A percentile compares a stretch with the other conserved stretches of the same genome.
These are phyloP conservation scores for Pedetes capensis DNA, from an alignment of 2,113 vertebrate genomes.

Conservation along the genomic window DNA sequence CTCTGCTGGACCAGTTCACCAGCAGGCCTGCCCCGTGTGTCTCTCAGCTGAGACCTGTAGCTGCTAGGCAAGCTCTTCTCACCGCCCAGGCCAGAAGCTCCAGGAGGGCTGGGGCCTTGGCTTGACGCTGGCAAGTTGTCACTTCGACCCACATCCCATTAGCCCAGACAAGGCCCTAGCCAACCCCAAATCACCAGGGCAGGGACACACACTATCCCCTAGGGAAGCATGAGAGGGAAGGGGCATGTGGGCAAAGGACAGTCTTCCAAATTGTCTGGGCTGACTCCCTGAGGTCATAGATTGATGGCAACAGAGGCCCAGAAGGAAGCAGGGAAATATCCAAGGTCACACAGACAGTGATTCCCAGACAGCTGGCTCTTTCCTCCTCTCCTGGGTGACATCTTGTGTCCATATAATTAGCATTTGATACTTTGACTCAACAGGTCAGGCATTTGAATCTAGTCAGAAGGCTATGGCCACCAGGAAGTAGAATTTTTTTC, in stretches of 20 bases:
- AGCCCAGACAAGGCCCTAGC: not conserved
- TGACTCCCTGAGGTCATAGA: not conserved
- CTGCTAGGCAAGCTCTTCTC: not conserved
- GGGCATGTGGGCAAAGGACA: not conserved
- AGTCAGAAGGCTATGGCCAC: not conserved
- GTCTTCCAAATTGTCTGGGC: not conserved
- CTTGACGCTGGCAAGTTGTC: not conserved
- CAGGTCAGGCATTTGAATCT: not conserved
- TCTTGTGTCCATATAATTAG: not conserved
- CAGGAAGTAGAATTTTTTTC: not conserved
- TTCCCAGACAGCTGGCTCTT: not conserved
- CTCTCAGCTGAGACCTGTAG: not conserved
- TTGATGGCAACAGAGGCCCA: not conserved
- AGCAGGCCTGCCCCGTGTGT: not conserved
- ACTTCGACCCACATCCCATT: not conserved
- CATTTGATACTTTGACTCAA: not conserved
- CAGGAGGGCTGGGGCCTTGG: not conserved
- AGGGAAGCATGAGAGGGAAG: not conserved
- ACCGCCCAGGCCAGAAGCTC: not conserved
- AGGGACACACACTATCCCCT: not conserved
- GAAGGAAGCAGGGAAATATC: not conserved
- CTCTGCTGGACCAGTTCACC: not conserved
- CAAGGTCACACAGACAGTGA: not conserved
- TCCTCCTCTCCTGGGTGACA: not conserved
- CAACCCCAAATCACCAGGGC: not conserved